phyloP scores from a whole-genome alignment of 1,140 invertebrate genomes.

The Vanessa tameamea region DNA sequence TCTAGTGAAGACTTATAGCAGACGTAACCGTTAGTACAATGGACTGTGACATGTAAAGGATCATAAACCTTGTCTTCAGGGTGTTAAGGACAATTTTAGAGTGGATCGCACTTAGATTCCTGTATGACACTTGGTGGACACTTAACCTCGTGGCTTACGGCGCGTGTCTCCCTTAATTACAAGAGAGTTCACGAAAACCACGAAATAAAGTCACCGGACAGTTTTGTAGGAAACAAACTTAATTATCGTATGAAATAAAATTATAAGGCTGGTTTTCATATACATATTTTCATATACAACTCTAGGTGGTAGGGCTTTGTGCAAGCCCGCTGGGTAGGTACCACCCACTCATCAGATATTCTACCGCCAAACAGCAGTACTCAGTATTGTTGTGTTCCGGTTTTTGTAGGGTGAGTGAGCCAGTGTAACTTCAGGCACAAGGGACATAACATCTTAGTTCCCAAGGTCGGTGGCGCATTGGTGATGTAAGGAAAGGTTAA shows the following conservation, averaged over 20 bases:
- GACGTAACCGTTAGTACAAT: conserved; percentile 37
- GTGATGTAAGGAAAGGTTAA: no score
- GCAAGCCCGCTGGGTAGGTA: no score
- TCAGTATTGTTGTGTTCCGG: no score
- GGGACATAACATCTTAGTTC: no score
- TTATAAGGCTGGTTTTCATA: no score
- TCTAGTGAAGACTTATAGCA: conserved; percentile 33
- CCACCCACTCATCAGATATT: no score
- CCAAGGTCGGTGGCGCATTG: no score
- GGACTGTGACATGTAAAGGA: conserved; percentile 17
- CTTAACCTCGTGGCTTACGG: conserved; percentile 41
- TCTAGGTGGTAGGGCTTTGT: no score
- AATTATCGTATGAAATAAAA: neutral
- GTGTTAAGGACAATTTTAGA: conserved; percentile 16
- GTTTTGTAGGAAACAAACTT: neutral
- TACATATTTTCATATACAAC: no score
- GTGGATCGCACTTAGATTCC: conserved; percentile 13
- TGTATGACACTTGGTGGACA: conserved; percentile 37
- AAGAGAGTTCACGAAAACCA: conserved; percentile 12
- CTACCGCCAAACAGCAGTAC: no score
- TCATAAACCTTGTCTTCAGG: neutral
- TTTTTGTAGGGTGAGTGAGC: no score
- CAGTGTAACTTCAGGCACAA: no score
- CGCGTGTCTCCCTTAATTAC: conserved; percentile 38
- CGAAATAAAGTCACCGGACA: neutral